Evolutionary conservation across 2,888 invertebrate species (phyloP), one percentile per base, ranked within the genome.

Genomic region (Eupithecia exiguata): DNA sequence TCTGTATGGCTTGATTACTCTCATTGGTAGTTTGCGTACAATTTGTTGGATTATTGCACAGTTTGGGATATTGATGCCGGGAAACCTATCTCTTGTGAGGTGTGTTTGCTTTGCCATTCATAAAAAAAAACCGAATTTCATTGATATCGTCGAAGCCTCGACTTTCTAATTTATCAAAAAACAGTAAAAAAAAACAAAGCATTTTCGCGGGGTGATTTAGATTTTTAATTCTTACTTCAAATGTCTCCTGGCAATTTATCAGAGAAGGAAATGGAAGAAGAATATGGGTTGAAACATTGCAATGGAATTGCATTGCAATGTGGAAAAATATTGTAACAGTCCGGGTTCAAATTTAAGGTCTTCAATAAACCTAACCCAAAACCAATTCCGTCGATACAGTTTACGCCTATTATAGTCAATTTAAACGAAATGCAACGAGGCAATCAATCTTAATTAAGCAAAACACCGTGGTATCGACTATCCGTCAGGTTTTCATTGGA

Each of bases 381-480:
- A 58, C 12, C 25, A 58, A 58, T 58, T 25, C 5, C 14, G 14
- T 58, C 58, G 12, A 25, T 58, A 58, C 58, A 25, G n/a, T 21
- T 58, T 58, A 58, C 21, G 58, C 14, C 58, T 58, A 58, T 25
- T 21, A 58, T 14, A 25, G 58, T 21, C 12, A 58, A 58, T 58
- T 62, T 35, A 35, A 62, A 62, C 35, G 16, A 18, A 62, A 62
- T 62, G 35, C 62, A 62, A 62, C 35, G 62, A 9, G 35, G 16
- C 62, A 35, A 81, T 81, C 81, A 79, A 78, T 80, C 78, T 76
- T 84, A 86, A 86, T 88, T 84, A 85, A 78, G 79, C 79, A 72
- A 82, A 84, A 82, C 78, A 79, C 78, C 83, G 79, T 83, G 79
- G 78, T 77, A 80, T 80, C 78, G 79, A 78, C 80, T 82, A 82